A percentile compares a stretch with the other conserved stretches of the same genome.
Conservation (phyloP, 2,113 vertebrate genomes). For the Antigone vipio region DNA sequence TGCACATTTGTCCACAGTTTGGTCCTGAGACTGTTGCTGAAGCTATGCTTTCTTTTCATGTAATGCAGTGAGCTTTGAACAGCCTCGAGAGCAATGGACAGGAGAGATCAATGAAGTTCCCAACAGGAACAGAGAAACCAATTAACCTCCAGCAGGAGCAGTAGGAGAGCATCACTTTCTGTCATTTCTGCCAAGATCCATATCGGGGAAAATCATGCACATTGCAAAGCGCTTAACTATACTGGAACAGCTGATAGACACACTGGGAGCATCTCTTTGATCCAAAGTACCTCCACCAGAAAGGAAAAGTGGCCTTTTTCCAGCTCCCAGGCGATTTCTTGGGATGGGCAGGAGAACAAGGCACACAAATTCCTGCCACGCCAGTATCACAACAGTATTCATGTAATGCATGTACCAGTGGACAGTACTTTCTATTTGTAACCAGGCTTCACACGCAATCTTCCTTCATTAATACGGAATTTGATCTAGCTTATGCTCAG, state of each 20-base stretch:
- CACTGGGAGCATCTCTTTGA: not conserved
- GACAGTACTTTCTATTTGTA: not conserved
- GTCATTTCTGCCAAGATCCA: not conserved
- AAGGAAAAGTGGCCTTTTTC: not conserved
- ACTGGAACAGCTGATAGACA: accelerated
- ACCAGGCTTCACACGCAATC: not conserved
- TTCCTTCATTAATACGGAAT: not conserved
- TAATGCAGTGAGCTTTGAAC: not conserved
- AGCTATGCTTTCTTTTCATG: not conserved
- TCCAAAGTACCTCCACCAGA: not conserved
- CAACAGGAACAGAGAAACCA: not conserved
- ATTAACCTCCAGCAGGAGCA: not conserved
- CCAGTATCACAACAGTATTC: not conserved
- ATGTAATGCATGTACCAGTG: accelerated
- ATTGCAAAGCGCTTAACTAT: not conserved
- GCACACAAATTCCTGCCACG: not conserved
- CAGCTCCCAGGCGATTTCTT: not conserved
- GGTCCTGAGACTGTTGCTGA: not conserved
- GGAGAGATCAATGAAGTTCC: not conserved
- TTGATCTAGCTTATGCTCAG: not conserved
- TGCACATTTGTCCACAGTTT: not conserved
- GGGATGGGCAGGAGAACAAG: not conserved
- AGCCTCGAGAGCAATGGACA: accelerated
- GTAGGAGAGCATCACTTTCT: not conserved
- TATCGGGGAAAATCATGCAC: not conserved